phyloP scores from a whole-genome alignment of 2,888 invertebrate genomes.

The Creontiades dilutus region DNA sequence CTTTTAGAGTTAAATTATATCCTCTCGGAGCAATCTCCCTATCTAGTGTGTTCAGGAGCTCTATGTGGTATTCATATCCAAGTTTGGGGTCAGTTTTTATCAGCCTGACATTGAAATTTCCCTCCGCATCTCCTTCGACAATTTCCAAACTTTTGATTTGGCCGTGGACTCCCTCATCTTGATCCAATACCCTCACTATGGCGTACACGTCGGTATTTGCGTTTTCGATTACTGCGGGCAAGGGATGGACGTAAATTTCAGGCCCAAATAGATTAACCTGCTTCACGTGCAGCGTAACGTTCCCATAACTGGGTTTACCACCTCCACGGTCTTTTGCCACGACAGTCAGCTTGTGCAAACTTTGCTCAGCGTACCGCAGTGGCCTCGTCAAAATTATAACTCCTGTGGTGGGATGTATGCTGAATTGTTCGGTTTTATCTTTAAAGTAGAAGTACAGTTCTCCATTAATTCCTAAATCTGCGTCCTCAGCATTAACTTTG shows the following conservation, averaged over 20 bases:
- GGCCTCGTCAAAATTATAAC: conserved; percentile 89
- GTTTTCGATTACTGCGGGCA: conserved; percentile 89
- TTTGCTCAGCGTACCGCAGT: conserved; percentile 85
- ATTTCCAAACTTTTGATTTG: conserved; percentile 89
- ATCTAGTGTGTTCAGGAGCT: conserved; percentile 87
- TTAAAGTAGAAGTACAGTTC: conserved; percentile 96
- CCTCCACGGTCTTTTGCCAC: conserved; percentile 92
- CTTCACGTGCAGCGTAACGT: conserved; percentile 86
- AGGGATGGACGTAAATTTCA: conserved; percentile 87
- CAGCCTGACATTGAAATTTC: conserved; percentile 84
- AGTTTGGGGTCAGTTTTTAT: conserved; percentile 81
- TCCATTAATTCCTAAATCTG: conserved; percentile 95
- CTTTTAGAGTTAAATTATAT: conserved; percentile 91
- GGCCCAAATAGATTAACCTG: conserved; percentile 92
- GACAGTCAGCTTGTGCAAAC: conserved; percentile 86
- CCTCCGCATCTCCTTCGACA: conserved; percentile 92
- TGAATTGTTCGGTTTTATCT: conserved; percentile 89
- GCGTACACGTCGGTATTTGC: conserved; percentile 92
- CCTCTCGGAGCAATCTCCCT: conserved; percentile 87
- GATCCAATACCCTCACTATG: conserved; percentile 89
- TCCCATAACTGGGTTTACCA: conserved; percentile 85
- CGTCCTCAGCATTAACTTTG: conserved; percentile 93
- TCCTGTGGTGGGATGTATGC: conserved; percentile 94
- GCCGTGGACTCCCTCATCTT: conserved; percentile 90
- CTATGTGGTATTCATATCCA: conserved; percentile 86